Percentiles rank a stretch among this genome's conserved stretches.
phyloP scores from a whole-genome alignment of 2,113 vertebrate genomes.

The Phyllostomus hastatus region DNA sequence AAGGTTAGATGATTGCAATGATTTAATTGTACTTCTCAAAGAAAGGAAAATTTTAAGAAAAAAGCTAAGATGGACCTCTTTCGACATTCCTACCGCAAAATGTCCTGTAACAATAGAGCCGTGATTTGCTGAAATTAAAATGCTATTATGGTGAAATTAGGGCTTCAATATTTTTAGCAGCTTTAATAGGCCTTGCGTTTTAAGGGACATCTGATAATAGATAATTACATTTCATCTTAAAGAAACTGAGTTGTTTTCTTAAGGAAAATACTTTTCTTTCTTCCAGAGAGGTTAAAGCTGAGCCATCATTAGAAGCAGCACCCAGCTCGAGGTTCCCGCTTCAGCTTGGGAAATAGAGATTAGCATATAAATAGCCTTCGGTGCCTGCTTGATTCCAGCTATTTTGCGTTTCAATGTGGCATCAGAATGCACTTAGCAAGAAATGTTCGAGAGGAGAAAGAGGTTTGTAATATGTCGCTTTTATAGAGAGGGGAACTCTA shows the following conservation, averaged over 20 bases:
- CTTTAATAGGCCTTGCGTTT: conserved; percentile 87
- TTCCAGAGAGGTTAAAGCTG: conserved; percentile 80
- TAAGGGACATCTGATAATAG: conserved; percentile 88
- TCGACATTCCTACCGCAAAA: conserved; percentile 88
- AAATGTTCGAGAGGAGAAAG: conserved; percentile 71
- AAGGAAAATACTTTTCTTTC: conserved; percentile 82
- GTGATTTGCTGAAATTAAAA: conserved; percentile 96
- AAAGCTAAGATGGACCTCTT: conserved; percentile 87
- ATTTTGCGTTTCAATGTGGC: conserved; percentile 80
- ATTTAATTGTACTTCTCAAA: conserved; percentile 84
- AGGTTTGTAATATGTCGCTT: conserved; percentile 59
- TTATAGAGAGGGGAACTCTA: conserved; percentile 64
- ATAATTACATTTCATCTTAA: conserved; percentile 88
- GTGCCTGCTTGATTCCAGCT: conserved; percentile 80
- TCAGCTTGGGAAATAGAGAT: conserved; percentile 80
- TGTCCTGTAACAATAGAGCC: conserved; percentile 85
- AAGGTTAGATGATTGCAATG: conserved; percentile 82
- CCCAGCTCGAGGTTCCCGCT: conserved; percentile 77
- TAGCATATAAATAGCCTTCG: conserved; percentile 83
- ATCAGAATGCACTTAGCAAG: conserved; percentile 81
- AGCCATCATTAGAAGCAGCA: conserved; percentile 83
- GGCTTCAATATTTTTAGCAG: conserved; percentile 89
- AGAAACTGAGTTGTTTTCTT: conserved; percentile 84
- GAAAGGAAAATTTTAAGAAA: conserved; percentile 81
- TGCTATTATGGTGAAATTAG: conserved; percentile 94